Percentiles rank a stretch among this genome's conserved stretches.
Evolutionary conservation across 53 echinoderm and acorn worm species (phyloP).

Genomic region (Holothuria leucospilota): DNA sequence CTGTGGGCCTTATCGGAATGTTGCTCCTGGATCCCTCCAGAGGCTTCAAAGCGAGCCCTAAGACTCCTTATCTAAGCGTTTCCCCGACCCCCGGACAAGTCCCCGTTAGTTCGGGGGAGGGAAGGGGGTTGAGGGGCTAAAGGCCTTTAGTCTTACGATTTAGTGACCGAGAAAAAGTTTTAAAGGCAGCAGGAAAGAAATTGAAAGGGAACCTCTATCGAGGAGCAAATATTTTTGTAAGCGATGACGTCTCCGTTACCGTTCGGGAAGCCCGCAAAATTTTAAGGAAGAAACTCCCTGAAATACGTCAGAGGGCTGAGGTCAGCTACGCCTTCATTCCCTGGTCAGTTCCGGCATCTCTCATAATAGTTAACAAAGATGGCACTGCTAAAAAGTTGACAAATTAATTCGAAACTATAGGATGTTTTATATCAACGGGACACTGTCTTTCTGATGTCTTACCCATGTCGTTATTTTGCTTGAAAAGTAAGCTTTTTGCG

Average conservation of each 20-base stretch:
- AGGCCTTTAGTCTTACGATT: too few relatives aligned
- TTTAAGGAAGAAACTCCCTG: background rate
- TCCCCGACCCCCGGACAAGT: too few relatives aligned
- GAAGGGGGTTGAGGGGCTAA: too few relatives aligned
- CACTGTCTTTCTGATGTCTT: too few relatives aligned
- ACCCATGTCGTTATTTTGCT: too few relatives aligned
- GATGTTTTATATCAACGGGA: too few relatives aligned
- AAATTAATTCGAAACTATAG: background rate
- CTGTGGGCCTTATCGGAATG: too few relatives aligned
- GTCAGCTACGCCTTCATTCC: background rate
- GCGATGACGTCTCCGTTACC: background rate
- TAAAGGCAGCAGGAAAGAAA: background rate
- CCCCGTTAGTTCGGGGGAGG: too few relatives aligned
- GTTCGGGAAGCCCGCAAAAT: background rate
- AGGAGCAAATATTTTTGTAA: background rate
- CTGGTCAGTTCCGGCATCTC: background rate
- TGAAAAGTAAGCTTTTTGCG: too few relatives aligned
- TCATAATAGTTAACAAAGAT: background rate
- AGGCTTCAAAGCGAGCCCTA: too few relatives aligned
- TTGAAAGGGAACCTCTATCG: background rate
- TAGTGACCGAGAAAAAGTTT: background rate
- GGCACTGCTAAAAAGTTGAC: background rate
- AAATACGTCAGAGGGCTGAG: background rate
- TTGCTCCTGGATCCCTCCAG: too few relatives aligned
- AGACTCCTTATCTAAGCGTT: too few relatives aligned